Evolutionary conservation across 1,140 invertebrate species (phyloP).

Genomic region (Conus ventricosus): DNA sequence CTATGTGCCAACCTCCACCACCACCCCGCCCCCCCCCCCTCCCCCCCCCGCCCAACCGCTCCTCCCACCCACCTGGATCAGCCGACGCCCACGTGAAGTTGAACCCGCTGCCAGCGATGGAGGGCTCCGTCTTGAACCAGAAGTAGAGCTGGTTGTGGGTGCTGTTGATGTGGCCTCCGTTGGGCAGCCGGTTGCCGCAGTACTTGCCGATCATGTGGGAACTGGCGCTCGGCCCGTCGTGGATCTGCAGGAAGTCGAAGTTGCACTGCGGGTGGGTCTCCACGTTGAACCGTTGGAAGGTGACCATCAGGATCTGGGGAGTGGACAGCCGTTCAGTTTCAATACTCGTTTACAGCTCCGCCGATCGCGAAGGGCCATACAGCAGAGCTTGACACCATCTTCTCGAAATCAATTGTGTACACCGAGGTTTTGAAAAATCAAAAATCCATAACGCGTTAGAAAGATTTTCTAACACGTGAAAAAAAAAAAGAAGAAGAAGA

Average conservation of each 20-base stretch:
- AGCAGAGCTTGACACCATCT: no score
- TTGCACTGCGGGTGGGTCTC: conserved; percentile 69
- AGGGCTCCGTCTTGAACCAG: conserved; percentile 68
- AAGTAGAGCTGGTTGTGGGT: conserved; percentile 80
- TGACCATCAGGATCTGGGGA: conserved; percentile 65
- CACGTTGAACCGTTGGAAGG: conserved; percentile 79
- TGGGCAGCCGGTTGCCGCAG: conserved; percentile 84
- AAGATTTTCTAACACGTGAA: no score
- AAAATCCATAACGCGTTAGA: no score
- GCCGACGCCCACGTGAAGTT: conserved; percentile 76
- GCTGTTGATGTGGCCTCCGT: conserved; percentile 76
- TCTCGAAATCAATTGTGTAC: no score
- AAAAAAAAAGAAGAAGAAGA: no score
- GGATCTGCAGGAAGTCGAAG: conserved; percentile 72
- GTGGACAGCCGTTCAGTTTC: no score
- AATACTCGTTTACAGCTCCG: no score
- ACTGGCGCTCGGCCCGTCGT: conserved; percentile 82
- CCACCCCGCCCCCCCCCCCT: no score
- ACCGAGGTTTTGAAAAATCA: no score
- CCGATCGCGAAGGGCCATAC: no score
- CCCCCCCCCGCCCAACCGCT: no score
- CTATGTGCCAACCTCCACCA: no score
- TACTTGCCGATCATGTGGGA: conserved; percentile 81
- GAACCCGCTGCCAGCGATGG: conserved; percentile 62
- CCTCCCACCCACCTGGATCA: conserved; percentile 66